Percentiles rank a stretch among this genome's conserved stretches.
Evolutionary conservation across 2,888 invertebrate species (phyloP).

Genomic region (Mamestra brassicae): DNA sequence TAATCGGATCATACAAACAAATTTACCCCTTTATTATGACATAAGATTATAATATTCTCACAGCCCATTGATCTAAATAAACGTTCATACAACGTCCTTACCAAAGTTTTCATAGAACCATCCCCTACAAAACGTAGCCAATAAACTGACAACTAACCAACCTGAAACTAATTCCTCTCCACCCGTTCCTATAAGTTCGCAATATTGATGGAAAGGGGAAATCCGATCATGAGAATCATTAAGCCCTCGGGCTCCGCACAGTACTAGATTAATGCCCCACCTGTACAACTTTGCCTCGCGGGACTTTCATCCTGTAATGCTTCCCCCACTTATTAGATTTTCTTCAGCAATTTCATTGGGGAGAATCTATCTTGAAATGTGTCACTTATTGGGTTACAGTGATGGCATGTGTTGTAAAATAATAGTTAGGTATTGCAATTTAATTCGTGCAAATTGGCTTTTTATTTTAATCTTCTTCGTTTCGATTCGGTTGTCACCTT

Average conservation of each 20-base stretch:
- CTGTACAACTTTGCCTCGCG: constrained; percentile 60
- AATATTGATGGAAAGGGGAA: constrained; percentile 59
- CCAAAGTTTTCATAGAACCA: not conserved
- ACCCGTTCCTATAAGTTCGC: constrained; percentile 8
- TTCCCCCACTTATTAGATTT: constrained; percentile 62
- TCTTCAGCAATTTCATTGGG: constrained; percentile 51
- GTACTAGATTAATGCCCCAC: constrained; percentile 58
- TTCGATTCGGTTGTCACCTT: no score
- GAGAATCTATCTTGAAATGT: constrained; percentile 45
- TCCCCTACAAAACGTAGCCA: not conserved
- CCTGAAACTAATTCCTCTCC: constrained; percentile 18
- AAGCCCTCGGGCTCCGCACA: constrained; percentile 50
- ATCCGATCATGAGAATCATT: constrained; percentile 65
- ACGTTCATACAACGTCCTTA: not conserved
- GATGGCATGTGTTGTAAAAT: not conserved
- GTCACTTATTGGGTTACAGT: constrained; percentile 8
- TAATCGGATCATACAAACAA: no score
- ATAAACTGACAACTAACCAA: constrained; percentile 10
- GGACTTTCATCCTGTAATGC: constrained; percentile 57
- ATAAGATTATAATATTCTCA: no score
- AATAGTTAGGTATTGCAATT: not conserved
- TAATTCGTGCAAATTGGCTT: not conserved
- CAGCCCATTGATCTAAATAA: not conserved
- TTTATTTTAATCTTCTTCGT: no score
- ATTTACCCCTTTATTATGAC: no score